These are phyloP conservation scores for Ploceus nigricollis DNA, from an alignment of 2,113 vertebrate species.

Conservation along the genomic window DNA sequence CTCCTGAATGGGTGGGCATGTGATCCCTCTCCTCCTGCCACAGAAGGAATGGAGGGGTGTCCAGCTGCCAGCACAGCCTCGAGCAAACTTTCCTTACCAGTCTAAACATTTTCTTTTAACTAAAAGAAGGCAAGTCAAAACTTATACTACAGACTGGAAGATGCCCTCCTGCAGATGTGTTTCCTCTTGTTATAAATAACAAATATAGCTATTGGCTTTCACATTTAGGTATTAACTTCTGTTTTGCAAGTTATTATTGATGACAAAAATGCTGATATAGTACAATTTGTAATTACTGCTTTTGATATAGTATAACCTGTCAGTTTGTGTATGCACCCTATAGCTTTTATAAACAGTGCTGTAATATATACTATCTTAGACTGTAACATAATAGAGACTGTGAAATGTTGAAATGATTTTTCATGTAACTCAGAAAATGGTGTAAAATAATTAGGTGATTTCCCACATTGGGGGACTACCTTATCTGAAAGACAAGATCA, in stretches of 20 bases:
- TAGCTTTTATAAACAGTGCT: neutral
- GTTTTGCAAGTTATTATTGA: neutral
- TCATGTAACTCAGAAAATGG: neutral
- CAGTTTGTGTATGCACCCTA: neutral
- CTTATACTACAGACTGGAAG: accelerated
- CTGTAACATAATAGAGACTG: neutral
- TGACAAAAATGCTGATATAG: neutral
- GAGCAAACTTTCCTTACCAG: neutral
- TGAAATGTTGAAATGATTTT: neutral
- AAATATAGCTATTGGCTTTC: neutral
- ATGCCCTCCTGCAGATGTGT: neutral
- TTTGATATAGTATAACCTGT: neutral
- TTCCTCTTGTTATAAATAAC: neutral
- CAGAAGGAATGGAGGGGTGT: neutral
- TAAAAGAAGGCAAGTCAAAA: neutral
- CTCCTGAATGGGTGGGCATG: neutral
- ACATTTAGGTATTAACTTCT: neutral
- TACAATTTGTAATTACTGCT: neutral
- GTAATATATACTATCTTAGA: neutral
- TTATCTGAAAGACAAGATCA: neutral
- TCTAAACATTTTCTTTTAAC: neutral
- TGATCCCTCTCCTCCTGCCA: neutral
- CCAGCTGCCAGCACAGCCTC: neutral
- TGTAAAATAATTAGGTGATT: neutral
- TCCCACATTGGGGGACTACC: neutral